phyloP scores from a whole-genome alignment of 2,113 vertebrate species.

The Halcyon malimbica region DNA sequence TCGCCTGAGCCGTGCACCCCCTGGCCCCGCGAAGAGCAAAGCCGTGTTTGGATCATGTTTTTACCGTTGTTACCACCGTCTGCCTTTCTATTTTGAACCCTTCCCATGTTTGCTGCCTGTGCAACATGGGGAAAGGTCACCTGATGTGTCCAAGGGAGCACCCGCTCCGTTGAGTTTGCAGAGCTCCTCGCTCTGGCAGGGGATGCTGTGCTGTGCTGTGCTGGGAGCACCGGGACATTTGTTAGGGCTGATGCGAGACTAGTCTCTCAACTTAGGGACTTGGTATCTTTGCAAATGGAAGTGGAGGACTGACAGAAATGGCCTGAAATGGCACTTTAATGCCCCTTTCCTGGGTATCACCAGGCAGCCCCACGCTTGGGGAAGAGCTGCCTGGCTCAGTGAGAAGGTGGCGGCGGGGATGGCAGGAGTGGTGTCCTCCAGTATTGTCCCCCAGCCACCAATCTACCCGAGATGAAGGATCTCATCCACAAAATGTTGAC shows the following conservation, averaged over 20 bases:
- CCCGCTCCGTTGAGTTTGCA: neutral
- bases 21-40: rapidly evolving
- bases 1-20: rapidly evolving
- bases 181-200: neutral
- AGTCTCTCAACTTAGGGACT: neutral
- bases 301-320: neutral
- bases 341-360: rapidly evolving
- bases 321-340: neutral
- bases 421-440: neutral
- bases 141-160: neutral
- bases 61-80: neutral
- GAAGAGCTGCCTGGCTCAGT: neutral
- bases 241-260: neutral
- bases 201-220: neutral
- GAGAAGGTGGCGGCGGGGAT: neutral
- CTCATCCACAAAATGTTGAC: slow-evolving; percentile 30
- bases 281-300: neutral
- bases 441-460: neutral
- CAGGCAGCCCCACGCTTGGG: neutral
- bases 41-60: neutral
- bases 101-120: neutral
- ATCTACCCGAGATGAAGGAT: neutral
- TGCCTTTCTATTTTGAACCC: neutral
- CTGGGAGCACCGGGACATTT: neutral
- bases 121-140: neutral